Percentiles rank a stretch among this genome's conserved stretches.
Evolutionary conservation across 2,888 invertebrate species (phyloP).

Genomic region (Amorpha juglandis): DNA sequence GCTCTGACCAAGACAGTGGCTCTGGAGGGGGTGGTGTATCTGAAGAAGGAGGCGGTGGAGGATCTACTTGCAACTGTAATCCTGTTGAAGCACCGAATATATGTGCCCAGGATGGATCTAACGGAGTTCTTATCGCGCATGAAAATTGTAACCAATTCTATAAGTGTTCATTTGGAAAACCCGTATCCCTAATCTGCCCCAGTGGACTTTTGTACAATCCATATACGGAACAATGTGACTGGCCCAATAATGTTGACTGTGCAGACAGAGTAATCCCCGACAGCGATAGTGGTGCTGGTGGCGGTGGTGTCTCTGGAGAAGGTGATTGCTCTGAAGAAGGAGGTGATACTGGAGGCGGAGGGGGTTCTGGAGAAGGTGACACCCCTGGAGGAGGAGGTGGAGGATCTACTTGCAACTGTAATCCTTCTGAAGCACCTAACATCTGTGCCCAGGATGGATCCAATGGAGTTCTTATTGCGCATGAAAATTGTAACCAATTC

Average conservation of each 20-base stretch:
- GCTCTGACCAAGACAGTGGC: constrained; percentile 22
- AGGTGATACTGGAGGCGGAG: constrained; percentile 3
- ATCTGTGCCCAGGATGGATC: constrained; percentile 41
- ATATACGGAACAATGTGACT: constrained; percentile 44
- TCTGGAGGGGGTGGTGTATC: constrained; percentile 24
- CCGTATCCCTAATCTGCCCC: constrained; percentile 38
- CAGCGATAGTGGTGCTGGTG: not conserved
- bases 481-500: constrained; percentile 43
- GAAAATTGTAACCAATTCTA: constrained; percentile 55
- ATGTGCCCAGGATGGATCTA: constrained; percentile 40
- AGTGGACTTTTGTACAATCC: constrained; percentile 42
- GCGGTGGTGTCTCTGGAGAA: not conserved
- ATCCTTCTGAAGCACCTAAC: constrained; percentile 39
- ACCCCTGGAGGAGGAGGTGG: constrained; percentile 24
- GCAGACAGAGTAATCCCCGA: constrained; percentile 39
- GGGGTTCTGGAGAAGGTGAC: not conserved
- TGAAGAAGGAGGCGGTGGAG: constrained; percentile 20
- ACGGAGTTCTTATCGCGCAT: constrained; percentile 50
- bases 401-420: constrained; percentile 33
- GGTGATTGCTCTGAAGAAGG: constrained; percentile 16
- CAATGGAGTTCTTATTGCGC: constrained; percentile 46
- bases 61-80: constrained; percentile 37
- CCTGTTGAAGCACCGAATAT: constrained; percentile 40
- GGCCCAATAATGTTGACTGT: constrained; percentile 48
- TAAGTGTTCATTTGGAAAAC: constrained; percentile 41